These are phyloP conservation scores for Prochilodus magdalenae DNA, from an alignment of 2,113 vertebrate species.

Conservation along the genomic window DNA sequence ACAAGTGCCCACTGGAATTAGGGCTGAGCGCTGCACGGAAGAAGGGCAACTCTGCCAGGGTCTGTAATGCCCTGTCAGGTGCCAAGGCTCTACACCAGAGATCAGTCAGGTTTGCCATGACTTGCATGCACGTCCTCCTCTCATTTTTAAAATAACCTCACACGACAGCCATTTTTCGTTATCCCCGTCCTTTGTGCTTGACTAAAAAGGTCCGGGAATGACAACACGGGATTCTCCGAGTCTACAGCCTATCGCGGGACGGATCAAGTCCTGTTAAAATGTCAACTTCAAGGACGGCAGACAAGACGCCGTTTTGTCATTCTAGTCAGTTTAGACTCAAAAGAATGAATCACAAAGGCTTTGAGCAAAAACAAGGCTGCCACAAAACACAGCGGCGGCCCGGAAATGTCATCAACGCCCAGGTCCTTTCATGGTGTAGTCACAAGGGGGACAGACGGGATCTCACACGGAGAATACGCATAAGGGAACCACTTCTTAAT, in stretches of 20 bases:
- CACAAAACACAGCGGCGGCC: background rate
- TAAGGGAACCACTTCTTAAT: background rate
- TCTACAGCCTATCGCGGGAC: slow-evolving; percentile 25
- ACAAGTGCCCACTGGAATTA: background rate
- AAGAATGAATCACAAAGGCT: slow-evolving; percentile 14
- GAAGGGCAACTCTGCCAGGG: background rate
- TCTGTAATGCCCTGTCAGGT: no score
- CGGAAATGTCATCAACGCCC: background rate
- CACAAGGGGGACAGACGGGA: background rate
- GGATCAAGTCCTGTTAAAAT: slow-evolving; percentile 30
- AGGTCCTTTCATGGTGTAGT: background rate
- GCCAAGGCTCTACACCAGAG: slow-evolving; percentile 2
- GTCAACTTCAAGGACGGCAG: slow-evolving; percentile 7
- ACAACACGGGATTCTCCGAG: slow-evolving; percentile 31
- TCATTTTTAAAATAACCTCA: background rate
- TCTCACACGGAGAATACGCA: background rate
- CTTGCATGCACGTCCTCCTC: background rate
- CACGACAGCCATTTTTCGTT: background rate
- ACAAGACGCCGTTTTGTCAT: background rate
- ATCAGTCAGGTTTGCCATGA: slow-evolving; percentile 24
- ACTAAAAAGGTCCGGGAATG: background rate
- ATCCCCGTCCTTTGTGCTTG: background rate
- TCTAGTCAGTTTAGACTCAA: slow-evolving; percentile 12
- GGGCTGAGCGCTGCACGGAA: background rate
- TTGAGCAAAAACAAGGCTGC: background rate